Base-by-base conservation (phyloP, 2,888 invertebrate genomes). In the Drosophila borborema region DNA sequence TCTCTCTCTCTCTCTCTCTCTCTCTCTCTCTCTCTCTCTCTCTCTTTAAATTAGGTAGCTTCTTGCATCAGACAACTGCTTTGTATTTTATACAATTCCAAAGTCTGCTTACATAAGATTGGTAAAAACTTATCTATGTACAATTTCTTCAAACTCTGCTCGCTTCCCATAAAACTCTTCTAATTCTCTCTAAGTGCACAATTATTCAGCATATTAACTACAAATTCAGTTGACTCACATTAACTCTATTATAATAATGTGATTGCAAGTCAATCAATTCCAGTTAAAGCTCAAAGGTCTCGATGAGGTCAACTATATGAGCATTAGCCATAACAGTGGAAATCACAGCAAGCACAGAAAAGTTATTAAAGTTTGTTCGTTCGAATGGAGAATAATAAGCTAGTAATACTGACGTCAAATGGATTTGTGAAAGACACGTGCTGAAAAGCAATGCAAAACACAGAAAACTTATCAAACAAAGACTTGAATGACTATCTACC, bases 381-480 rank as follows among this genome's bases (percentile, higher is more conserved):
- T 38, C 45, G 62, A 54, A 69, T 68, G 41, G 65, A 36, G 51
- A 64, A 72, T 49, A 61, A 51, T 49, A 56, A 51, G 45, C 28
- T 48, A 60, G n/a, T 20, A 14, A n/a, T 20, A 41, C 43, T 34
- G 56, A 23, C 59, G 59, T 53, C 53, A 61, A 54, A 54, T 65
- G 59, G 46, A 54, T 59, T 58, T 43, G 46, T 18, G 6, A 46
- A 41, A 46, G 70, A 59, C 67, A 74, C 74, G 76, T 69, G 79
- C 62, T 53, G 64, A n/a, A 61, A 51, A 58, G 65, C 65, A 46
- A 34, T 66, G 67, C 40, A 67, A 58, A 55, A 73, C 61, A 61
- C 14, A 58, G 41, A 55, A 63, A 79, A 77, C 71, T 64, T 65
- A 68, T 62, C 71, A 75, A 66, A 66, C 75, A 77, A 80, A 51